Percentiles rank a stretch among this genome's conserved stretches.
phyloP scores from a whole-genome alignment of 2,797 vertebrate species.

The Mallotus villosus region DNA sequence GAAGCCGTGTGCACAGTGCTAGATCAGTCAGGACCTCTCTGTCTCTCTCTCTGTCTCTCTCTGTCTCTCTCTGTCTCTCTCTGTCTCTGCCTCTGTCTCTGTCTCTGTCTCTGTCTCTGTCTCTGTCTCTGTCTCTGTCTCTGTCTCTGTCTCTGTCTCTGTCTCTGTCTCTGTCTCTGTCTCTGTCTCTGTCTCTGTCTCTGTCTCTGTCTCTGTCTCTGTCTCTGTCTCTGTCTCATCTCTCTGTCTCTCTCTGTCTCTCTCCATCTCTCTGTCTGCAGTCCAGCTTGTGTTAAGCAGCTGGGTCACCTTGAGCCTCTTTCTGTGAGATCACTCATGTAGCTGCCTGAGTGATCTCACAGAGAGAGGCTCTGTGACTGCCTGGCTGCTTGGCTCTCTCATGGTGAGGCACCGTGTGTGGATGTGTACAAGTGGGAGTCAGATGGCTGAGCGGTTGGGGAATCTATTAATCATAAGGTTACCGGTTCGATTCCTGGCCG shows the following conservation, averaged over 20 bases:
- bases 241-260: background rate
- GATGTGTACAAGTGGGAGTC: background rate
- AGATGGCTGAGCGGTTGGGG: too few species aligned
- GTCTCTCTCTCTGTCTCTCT: background rate
- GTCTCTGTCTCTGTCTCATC: background rate
- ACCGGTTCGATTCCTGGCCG: too few species aligned
- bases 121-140: too few species aligned
- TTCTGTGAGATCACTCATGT: background rate
- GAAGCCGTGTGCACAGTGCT: too few species aligned
- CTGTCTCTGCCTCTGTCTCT: background rate
- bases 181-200: too few species aligned
- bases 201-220: too few species aligned
- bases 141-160: too few species aligned
- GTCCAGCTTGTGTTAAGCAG: too few species aligned
- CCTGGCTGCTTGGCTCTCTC: constrained; percentile 46
- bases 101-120: background rate
- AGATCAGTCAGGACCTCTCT: background rate
- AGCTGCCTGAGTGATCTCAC: background rate
- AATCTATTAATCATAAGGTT: too few species aligned
- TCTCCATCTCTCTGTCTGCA: background rate
- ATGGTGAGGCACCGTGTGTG: constrained; percentile 35
- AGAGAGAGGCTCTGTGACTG: background rate
- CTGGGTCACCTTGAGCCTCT: background rate
- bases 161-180: too few species aligned
- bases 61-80: background rate